Percentiles rank a stretch among this genome's conserved stretches.
These are phyloP conservation scores for Aporophyla lueneburgensis DNA, from an alignment of 2,888 invertebrate genomes.

Conservation along the genomic window DNA sequence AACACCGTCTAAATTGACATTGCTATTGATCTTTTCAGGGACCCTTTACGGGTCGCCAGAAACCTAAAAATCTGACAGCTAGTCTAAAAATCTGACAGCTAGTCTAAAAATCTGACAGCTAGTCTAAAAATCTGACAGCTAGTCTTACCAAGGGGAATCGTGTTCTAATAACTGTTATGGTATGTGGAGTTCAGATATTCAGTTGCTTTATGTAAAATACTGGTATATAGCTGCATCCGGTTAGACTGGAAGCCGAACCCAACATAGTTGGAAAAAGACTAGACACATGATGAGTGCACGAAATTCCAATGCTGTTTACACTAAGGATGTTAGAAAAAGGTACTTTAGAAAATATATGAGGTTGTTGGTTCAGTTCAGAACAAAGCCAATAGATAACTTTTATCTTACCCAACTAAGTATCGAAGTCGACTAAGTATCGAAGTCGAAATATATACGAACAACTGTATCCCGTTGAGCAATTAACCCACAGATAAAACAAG, in stretches of 20 bases:
- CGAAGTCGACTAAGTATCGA: slow-evolving; percentile 10
- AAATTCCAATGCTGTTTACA: slow-evolving; percentile 19
- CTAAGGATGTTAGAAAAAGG: background rate
- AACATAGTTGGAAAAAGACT: too few relatives aligned
- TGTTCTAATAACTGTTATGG: too few relatives aligned
- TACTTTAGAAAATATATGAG: slow-evolving; percentile 19
- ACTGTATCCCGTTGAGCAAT: slow-evolving; percentile 31
- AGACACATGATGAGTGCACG: background rate
- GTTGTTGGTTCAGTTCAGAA: slow-evolving; percentile 12
- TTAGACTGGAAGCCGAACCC: too few relatives aligned
- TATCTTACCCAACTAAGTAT: slow-evolving; percentile 10
- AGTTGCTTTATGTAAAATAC: too few relatives aligned
- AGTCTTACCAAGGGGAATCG: too few relatives aligned
- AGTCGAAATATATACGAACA: slow-evolving; percentile 14
- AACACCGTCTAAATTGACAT: background rate
- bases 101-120: too few relatives aligned
- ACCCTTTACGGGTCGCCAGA: background rate
- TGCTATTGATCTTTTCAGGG: background rate
- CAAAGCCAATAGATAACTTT: slow-evolving; percentile 18
- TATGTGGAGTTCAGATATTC: too few relatives aligned
- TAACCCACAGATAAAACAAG: slow-evolving; percentile 29
- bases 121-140: too few relatives aligned
- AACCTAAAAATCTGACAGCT: too few relatives aligned
- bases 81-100: too few relatives aligned
- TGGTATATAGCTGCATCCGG: too few relatives aligned